A percentile compares a stretch with the other conserved stretches of the same genome.
phyloP scores from a whole-genome alignment of 2,797 vertebrate species.

The Neosalanx taihuensis region DNA sequence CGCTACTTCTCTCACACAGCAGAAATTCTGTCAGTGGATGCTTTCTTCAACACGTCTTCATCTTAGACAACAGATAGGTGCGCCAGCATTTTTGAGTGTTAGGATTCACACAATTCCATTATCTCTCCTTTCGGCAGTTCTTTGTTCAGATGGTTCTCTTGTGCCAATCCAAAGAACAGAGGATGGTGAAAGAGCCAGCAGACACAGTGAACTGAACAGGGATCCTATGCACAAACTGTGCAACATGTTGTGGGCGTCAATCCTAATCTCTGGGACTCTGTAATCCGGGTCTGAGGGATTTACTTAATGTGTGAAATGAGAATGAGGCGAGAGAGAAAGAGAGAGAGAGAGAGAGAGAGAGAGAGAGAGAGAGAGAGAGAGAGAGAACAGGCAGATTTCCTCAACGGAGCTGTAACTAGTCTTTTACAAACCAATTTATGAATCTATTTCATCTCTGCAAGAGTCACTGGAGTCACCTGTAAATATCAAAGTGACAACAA shows the following conservation, averaged over 20 bases:
- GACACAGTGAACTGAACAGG: constrained; percentile 13
- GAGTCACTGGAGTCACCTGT: not conserved
- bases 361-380: constrained; percentile 4
- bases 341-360: constrained; percentile 4
- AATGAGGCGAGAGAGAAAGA: constrained; percentile 12
- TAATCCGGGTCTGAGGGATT: constrained; percentile 88
- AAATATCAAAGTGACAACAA: constrained; percentile 15
- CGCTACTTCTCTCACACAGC: constrained; percentile 9
- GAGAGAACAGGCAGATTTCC: not conserved
- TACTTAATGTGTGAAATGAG: constrained; percentile 58
- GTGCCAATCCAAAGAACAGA: constrained; percentile 11
- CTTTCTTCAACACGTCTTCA: constrained; percentile 39
- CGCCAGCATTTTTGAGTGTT: constrained; percentile 10
- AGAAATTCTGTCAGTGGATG: constrained; percentile 32
- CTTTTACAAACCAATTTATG: constrained; percentile 18
- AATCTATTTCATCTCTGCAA: constrained; percentile 22
- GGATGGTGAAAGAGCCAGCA: not conserved
- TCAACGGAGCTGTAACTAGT: constrained; percentile 11
- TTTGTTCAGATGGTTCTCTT: constrained; percentile 3
- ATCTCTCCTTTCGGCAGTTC: constrained; percentile 20
- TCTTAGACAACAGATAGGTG: constrained; percentile 29
- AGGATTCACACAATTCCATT: constrained; percentile 22
- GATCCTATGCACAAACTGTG: constrained; percentile 38
- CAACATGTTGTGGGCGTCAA: constrained; percentile 70
- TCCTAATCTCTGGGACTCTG: constrained; percentile 76